Evolutionary conservation across 1,140 invertebrate genomes (phyloP).

Genomic region (Aradophagus sp.): DNA sequence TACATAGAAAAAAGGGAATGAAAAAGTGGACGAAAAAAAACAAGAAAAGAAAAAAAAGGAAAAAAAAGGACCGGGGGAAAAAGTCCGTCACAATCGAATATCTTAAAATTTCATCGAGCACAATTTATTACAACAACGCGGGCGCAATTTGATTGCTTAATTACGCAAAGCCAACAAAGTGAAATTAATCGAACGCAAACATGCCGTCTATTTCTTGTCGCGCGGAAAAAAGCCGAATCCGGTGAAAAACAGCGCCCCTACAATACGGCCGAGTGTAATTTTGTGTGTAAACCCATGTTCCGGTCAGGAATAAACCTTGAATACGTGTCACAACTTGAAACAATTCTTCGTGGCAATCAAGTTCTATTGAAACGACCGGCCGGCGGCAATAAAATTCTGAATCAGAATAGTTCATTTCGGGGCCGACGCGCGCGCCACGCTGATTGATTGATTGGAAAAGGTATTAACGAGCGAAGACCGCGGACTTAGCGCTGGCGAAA

Average conservation of each 20-base stretch:
- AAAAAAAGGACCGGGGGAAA: too few species aligned
- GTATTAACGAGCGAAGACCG: conserved; percentile 48
- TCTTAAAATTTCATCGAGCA: too few species aligned
- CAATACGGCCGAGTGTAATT: conserved; percentile 42
- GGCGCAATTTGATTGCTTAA: conserved; percentile 34
- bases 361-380: conserved; percentile 48
- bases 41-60: too few species aligned
- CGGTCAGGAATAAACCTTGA: conserved; percentile 42
- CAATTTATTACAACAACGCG: too few species aligned
- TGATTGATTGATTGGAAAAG: conserved; percentile 56
- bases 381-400: conserved; percentile 43
- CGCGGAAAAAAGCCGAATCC: conserved; percentile 36
- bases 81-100: too few species aligned
- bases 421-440: conserved; percentile 2
- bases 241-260: conserved; percentile 32
- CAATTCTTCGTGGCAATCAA: conserved; percentile 53
- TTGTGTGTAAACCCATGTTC: conserved; percentile 49
- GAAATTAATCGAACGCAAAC: conserved; percentile 53
- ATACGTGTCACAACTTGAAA: conserved; percentile 53
- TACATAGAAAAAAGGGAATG: too few species aligned
- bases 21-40: too few species aligned
- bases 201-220: conserved; percentile 29
- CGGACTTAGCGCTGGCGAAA: conserved; percentile 30
- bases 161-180: conserved; percentile 41
- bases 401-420: conserved; percentile 54